A percentile compares a stretch with the other conserved stretches of the same genome.
These are phyloP conservation scores for Steinernema hermaphroditum DNA, from an alignment of 2,888 invertebrate species.

Conservation along the genomic window DNA sequence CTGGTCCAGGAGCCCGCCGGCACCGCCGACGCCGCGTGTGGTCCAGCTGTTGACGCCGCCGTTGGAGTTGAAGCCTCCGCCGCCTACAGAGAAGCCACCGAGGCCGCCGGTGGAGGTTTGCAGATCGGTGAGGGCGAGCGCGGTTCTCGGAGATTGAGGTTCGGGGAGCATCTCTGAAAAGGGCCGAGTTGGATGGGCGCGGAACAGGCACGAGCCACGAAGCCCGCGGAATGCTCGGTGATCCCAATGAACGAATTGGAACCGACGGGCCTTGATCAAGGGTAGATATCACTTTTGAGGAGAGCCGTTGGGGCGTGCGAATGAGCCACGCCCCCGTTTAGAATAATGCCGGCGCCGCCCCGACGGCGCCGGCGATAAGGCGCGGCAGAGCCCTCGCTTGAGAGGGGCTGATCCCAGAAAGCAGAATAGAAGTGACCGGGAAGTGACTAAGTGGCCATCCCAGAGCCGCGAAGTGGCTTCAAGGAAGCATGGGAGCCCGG, in stretches of 20 bases:
- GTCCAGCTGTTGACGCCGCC: conserved; percentile 42
- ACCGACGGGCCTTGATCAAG: conserved; percentile 31
- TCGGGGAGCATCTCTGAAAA: conserved; percentile 58
- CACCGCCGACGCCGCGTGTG: conserved; percentile 59
- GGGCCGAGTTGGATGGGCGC: neutral
- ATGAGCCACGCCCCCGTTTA: conserved; percentile 27
- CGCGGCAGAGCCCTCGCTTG: too few species aligned
- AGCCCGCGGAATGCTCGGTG: neutral
- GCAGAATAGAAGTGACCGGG: too few species aligned
- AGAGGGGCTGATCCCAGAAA: too few species aligned
- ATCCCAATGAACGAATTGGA: conserved; percentile 19
- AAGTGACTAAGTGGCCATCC: too few species aligned
- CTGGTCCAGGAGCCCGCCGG: conserved; percentile 48
- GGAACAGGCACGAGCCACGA: neutral
- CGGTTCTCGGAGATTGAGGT: conserved; percentile 65
- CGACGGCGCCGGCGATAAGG: conserved; percentile 22
- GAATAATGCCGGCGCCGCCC: conserved; percentile 30
- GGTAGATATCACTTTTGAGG: conserved; percentile 31
- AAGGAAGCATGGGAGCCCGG: neutral
- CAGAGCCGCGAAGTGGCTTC: neutral
- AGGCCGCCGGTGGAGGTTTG: conserved; percentile 58
- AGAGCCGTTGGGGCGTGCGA: conserved; percentile 16
- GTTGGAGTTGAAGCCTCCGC: conserved; percentile 19
- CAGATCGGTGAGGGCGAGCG: conserved; percentile 64
- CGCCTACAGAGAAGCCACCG: conserved; percentile 16